Evolutionary conservation across 2,113 vertebrate genomes (phyloP).

Genomic region (Laticauda laticaudata): DNA sequence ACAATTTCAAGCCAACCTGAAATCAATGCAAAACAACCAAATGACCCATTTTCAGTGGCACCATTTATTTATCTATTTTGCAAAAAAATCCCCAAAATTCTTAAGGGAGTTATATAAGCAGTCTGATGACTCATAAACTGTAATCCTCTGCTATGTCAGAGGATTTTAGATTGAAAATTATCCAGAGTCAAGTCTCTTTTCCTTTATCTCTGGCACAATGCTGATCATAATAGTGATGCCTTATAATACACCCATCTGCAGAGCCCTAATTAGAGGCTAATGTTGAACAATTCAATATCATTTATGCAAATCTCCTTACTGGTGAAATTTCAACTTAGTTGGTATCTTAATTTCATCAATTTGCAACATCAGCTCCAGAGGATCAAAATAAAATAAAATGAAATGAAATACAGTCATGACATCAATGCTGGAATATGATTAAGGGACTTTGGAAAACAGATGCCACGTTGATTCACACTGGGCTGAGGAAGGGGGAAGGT

Average conservation of each 20-base stretch:
- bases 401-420: neutral
- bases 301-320: slow-evolving; percentile 27
- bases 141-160: neutral
- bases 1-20: neutral
- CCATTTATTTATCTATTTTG: neutral
- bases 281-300: slow-evolving; percentile 8
- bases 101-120: neutral
- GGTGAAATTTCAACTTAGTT: neutral
- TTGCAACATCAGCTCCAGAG: slow-evolving; percentile 19
- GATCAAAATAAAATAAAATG: slow-evolving; percentile 18
- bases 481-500: neutral
- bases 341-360: neutral
- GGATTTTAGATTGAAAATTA: slow-evolving; percentile 22
- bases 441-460: slow-evolving; percentile 22
- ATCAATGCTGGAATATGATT: slow-evolving; percentile 3
- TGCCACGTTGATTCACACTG: slow-evolving; percentile 8
- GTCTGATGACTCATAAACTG: slow-evolving; percentile 14
- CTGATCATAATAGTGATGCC: slow-evolving; percentile 15
- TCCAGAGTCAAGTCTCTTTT: neutral
- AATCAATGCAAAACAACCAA: neutral
- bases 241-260: slow-evolving; percentile 14
- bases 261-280: slow-evolving; percentile 18
- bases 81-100: neutral
- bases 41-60: neutral
- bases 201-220: neutral